These are phyloP conservation scores for Brienomyrus brachyistius DNA, from an alignment of 2,113 vertebrate genomes.

Conservation along the genomic window DNA sequence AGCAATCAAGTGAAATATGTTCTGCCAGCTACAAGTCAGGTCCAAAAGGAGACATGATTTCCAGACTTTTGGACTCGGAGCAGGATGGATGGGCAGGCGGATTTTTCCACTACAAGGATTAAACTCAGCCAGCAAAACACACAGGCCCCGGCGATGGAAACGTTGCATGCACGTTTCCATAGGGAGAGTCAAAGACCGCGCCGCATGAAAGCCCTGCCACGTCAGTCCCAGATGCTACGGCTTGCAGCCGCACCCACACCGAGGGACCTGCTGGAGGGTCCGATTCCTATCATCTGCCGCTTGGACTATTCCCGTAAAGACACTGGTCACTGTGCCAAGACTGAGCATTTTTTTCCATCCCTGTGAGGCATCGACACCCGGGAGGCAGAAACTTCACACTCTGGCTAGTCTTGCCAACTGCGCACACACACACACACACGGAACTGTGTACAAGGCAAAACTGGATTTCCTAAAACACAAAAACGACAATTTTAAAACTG, in stretches of 20 bases:
- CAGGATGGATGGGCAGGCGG: not conserved
- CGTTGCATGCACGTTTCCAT: not conserved
- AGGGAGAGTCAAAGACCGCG: not conserved
- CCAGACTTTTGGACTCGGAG: not conserved
- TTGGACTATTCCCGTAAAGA: not conserved
- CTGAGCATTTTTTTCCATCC: not conserved
- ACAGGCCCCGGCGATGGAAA: not conserved
- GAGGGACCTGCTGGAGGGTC: not conserved
- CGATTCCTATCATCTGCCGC: not conserved
- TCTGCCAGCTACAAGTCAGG: not conserved
- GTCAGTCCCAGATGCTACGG: not conserved
- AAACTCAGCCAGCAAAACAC: not conserved
- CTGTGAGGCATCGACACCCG: not conserved
- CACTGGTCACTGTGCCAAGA: not conserved
- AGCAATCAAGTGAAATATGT: not conserved
- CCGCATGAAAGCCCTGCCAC: not conserved
- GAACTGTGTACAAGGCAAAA: not conserved
- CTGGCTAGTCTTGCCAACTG: not conserved
- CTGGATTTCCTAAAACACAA: not conserved
- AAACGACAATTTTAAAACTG: not conserved
- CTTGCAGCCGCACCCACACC: not conserved
- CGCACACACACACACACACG: not conserved
- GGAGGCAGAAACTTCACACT: not conserved
- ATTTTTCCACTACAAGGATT: constrained; percentile 9
- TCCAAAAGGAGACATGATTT: not conserved